Evolutionary conservation across 2,888 invertebrate species (phyloP).

Genomic region (Mystacides longicornis): DNA sequence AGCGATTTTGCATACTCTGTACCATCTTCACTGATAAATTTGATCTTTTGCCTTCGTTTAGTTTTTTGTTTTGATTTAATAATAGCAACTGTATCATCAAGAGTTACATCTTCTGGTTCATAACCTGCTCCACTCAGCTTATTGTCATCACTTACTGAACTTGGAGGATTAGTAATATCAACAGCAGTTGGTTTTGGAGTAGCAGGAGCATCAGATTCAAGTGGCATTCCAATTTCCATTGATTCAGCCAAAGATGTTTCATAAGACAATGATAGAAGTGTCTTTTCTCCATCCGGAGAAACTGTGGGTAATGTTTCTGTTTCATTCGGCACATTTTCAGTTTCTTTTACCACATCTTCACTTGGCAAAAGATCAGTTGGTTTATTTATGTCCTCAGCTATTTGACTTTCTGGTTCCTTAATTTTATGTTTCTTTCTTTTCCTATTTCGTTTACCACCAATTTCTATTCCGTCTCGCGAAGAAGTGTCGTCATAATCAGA

Average conservation of each 20-base stretch:
- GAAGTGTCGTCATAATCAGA: constrained; percentile 32
- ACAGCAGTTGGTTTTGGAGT: constrained; percentile 40
- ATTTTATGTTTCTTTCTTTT: constrained; percentile 57
- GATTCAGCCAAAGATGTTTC: constrained; percentile 49
- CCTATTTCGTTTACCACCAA: constrained; percentile 50
- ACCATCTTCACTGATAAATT: constrained; percentile 18
- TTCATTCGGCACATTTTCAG: constrained; percentile 25
- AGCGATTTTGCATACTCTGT: constrained; percentile 24
- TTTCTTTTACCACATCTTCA: too few relatives aligned
- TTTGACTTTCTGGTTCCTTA: constrained; percentile 25
- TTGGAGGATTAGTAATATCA: constrained; percentile 25
- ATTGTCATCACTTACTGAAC: constrained; percentile 38
- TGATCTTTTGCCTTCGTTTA: constrained; percentile 33
- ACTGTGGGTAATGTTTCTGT: constrained; percentile 21
- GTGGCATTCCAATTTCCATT: constrained; percentile 44
- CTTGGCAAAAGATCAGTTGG: constrained; percentile 21
- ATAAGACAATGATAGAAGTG: constrained; percentile 31
- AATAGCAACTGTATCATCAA: constrained; percentile 37
- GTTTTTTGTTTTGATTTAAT: constrained; percentile 33
- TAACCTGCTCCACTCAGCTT: constrained; percentile 57
- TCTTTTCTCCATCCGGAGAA: constrained; percentile 28
- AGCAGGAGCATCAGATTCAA: constrained; percentile 41
- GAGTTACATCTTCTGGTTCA: constrained; percentile 60
- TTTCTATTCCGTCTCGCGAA: constrained; percentile 38
- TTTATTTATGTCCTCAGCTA: background rate